Conservation (phyloP, 2,888 invertebrate species). For the Dichetophora obliterata region DNA sequence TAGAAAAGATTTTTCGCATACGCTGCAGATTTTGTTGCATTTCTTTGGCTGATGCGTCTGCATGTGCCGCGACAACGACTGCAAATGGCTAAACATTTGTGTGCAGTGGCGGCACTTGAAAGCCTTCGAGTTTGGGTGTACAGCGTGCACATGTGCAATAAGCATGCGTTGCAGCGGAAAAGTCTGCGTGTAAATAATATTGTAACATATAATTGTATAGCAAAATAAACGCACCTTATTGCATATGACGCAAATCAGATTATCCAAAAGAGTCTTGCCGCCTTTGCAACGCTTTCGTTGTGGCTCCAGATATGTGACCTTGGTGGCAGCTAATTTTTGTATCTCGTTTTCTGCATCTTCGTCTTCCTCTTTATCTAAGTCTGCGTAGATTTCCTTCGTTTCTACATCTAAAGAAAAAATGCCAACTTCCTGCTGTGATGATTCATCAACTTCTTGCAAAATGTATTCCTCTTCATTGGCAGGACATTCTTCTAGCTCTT, state of each 20-base stretch:
- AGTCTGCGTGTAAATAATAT: conserved; percentile 12
- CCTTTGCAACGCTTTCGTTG: conserved; percentile 2
- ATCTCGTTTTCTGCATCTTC: background rate
- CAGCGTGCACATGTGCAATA: conserved; percentile 41
- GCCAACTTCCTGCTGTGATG: background rate
- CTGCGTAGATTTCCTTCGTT: background rate
- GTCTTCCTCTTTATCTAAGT: conserved; percentile 1
- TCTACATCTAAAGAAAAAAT: conserved; percentile 3
- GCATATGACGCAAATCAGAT: conserved; percentile 43
- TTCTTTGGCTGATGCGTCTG: conserved; percentile 41
- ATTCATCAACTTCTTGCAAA: conserved; percentile 16
- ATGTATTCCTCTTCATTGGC: background rate
- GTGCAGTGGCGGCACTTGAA: conserved; percentile 47
- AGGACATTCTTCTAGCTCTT: background rate
- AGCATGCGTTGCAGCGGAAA: conserved; percentile 45
- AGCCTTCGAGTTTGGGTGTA: conserved; percentile 48
- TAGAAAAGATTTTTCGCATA: conserved; percentile 45
- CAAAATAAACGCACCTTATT: conserved; percentile 37
- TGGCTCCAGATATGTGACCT: background rate
- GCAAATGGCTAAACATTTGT: conserved; percentile 45
- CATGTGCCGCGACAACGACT: conserved; percentile 51
- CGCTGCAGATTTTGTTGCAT: conserved; percentile 39
- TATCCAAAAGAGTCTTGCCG: conserved; percentile 42
- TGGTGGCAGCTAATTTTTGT: background rate
- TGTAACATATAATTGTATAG: background rate